Conservation (phyloP, 2,113 vertebrate species). For the Colinus virginianus region DNA sequence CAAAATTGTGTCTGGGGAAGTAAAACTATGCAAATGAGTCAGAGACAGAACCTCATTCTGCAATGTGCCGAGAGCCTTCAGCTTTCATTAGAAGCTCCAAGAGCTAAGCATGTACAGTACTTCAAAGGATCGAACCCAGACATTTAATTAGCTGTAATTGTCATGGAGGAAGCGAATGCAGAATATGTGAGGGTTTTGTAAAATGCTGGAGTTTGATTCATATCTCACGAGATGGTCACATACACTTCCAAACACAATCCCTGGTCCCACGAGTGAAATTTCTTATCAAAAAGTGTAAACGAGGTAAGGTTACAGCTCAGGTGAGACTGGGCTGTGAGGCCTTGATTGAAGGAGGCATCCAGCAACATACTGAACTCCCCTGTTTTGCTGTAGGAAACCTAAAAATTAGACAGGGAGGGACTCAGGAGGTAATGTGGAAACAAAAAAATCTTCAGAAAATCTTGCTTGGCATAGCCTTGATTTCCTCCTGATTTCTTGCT, state of each 20-base stretch:
- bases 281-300: slow-evolving; percentile 23
- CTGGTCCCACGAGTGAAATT: not conserved
- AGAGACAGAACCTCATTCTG: not conserved
- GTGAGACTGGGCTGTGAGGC: not conserved
- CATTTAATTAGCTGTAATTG: slow-evolving; percentile 51
- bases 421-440: not conserved
- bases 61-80: not conserved
- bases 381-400: not conserved
- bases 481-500: not conserved
- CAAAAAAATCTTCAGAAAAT: not conserved
- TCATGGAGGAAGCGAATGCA: slow-evolving; percentile 15
- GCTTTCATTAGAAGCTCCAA: not conserved
- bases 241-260: not conserved
- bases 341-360: not conserved
- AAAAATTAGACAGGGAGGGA: not conserved
- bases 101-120: not conserved
- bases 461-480: not conserved
- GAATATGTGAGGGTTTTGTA: slow-evolving; percentile 39
- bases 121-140: slow-evolving; percentile 26
- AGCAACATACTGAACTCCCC: slow-evolving; percentile 7
- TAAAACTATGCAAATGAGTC: slow-evolving; percentile 55
- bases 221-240: not conserved
- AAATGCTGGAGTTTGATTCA: slow-evolving; percentile 33
- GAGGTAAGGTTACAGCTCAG: not conserved
- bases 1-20: slow-evolving; percentile 68